Evolutionary conservation across 2,797 vertebrate genomes (phyloP).

Genomic region (Halcyon badia): DNA sequence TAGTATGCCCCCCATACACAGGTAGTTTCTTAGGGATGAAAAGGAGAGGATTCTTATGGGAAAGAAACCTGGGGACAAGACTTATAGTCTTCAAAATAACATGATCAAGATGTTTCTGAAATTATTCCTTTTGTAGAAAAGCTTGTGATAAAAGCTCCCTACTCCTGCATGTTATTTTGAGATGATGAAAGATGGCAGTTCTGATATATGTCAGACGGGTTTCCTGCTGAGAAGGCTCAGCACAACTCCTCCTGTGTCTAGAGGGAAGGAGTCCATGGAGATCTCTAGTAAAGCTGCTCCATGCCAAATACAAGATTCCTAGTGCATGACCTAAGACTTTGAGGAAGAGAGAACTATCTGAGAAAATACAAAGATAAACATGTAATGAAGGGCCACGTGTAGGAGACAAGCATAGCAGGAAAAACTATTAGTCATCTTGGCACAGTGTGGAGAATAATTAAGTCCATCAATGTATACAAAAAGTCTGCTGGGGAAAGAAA

Average conservation of each 20-base stretch:
- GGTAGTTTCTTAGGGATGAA: background rate
- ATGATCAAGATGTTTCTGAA: background rate
- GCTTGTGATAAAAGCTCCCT: background rate
- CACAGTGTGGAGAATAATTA: background rate
- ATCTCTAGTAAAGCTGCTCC: background rate
- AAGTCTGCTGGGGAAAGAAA: background rate
- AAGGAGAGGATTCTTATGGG: background rate
- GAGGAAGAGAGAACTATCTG: background rate
- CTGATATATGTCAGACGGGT: background rate
- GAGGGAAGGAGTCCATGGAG: background rate
- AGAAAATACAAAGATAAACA: background rate
- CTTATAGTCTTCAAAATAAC: background rate
- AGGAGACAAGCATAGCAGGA: accelerated
- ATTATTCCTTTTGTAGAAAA: background rate
- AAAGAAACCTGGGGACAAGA: background rate
- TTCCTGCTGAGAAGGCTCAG: background rate
- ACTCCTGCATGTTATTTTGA: background rate
- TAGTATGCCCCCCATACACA: no score
- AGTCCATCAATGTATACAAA: background rate
- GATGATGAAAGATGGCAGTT: background rate
- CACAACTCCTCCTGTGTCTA: background rate
- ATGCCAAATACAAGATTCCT: background rate
- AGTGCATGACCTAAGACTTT: background rate
- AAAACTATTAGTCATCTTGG: background rate
- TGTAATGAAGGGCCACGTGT: background rate